Evolutionary conservation across 2,888 invertebrate species (phyloP).

Genomic region (Chrysolina haemoptera): DNA sequence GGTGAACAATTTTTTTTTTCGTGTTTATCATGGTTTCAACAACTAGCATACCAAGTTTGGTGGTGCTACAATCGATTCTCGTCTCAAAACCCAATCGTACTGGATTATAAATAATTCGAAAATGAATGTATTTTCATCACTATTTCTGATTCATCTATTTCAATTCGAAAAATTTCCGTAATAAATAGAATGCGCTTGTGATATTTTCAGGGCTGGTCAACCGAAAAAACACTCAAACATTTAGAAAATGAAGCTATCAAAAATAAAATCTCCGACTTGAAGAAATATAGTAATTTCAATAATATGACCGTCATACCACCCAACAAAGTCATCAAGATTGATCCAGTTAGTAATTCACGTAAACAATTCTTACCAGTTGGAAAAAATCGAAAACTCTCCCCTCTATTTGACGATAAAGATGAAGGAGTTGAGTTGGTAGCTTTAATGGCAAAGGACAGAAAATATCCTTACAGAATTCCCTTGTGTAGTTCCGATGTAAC

Average conservation of each 20-base stretch:
- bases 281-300: slow-evolving; percentile 49
- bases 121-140: too few species aligned
- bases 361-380: slow-evolving; percentile 53
- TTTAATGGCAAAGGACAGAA: slow-evolving; percentile 78
- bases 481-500: slow-evolving; percentile 74
- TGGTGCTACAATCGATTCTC: too few species aligned
- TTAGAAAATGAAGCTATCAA: slow-evolving; percentile 57
- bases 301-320: slow-evolving; percentile 42
- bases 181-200: background rate
- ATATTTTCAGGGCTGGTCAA: slow-evolving; percentile 68
- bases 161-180: background rate
- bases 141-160: background rate
- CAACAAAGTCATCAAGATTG: slow-evolving; percentile 51
- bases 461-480: slow-evolving; percentile 72
- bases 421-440: slow-evolving; percentile 85
- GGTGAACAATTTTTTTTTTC: too few species aligned
- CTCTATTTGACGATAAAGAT: slow-evolving; percentile 62
- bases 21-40: too few species aligned
- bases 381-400: slow-evolving; percentile 61
- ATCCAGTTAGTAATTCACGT: slow-evolving; percentile 52
- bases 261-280: slow-evolving; percentile 41
- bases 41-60: too few species aligned
- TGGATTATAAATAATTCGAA: too few species aligned
- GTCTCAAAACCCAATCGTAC: too few species aligned
- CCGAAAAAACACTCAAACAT: slow-evolving; percentile 64